A percentile compares a stretch with the other conserved stretches of the same genome.
These are phyloP conservation scores for Mesopsocus fuscifrons DNA, from an alignment of 2,888 invertebrate species.

Conservation along the genomic window DNA sequence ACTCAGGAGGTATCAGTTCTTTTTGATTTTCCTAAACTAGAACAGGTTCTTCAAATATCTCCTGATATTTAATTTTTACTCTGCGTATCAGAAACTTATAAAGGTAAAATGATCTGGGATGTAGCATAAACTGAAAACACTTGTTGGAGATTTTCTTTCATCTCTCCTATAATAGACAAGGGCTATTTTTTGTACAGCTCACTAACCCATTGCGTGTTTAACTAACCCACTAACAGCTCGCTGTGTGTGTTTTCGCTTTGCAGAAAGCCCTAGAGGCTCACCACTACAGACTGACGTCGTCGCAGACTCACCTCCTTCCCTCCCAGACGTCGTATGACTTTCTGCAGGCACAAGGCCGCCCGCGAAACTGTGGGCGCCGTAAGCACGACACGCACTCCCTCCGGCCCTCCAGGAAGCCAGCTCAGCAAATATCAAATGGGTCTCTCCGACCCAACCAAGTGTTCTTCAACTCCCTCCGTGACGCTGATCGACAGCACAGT, in stretches of 20 bases:
- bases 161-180: too few species aligned
- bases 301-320: conserved; percentile 5
- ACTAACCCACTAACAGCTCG: conserved; percentile 19
- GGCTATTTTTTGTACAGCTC: too few species aligned
- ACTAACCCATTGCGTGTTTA: not conserved
- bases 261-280: conserved; percentile 4
- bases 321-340: not conserved
- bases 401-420: not conserved
- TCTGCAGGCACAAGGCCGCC: not conserved
- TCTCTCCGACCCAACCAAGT: conserved; percentile 3
- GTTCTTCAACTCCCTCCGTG: conserved; percentile 2
- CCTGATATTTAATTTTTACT: too few species aligned
- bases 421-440: conserved; percentile 1
- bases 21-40: not conserved
- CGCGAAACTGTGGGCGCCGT: conserved; percentile 1
- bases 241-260: conserved; percentile 19
- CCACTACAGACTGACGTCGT: conserved; percentile 4
- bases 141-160: too few species aligned
- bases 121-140: too few species aligned
- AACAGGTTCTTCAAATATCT: not conserved
- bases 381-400: conserved; percentile 7
- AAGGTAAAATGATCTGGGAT: too few species aligned
- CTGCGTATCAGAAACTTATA: too few species aligned
- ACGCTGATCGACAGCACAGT: not conserved
- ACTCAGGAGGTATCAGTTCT: not conserved